Conservation (phyloP, 2,113 vertebrate species). For the Vulpes ferrilata region DNA sequence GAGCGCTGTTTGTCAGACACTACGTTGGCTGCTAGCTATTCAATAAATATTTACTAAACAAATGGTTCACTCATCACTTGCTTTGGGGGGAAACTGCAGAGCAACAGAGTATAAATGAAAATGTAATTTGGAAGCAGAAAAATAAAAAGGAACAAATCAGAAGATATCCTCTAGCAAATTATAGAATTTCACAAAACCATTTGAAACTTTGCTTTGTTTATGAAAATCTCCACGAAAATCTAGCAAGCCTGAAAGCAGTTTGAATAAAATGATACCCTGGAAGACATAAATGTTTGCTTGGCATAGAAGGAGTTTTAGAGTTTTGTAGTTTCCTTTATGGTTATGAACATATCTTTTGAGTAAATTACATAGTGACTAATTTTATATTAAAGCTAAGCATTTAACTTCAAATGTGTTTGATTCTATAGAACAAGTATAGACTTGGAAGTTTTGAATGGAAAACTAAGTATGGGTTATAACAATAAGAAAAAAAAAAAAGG, state of each 20-base stretch:
- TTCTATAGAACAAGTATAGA: constrained; percentile 48
- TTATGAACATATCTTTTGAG: not conserved
- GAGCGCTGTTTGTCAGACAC: not conserved
- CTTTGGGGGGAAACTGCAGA: not conserved
- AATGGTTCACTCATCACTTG: constrained; percentile 3
- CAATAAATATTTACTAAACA: constrained; percentile 61
- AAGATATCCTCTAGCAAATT: constrained; percentile 47
- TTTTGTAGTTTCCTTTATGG: constrained; percentile 38
- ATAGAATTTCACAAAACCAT: constrained; percentile 45
- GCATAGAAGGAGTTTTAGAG: not conserved
- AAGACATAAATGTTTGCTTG: constrained; percentile 50
- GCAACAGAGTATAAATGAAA: not conserved
- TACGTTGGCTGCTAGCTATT: not conserved
- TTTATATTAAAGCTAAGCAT: constrained; percentile 55
- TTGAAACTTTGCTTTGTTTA: constrained; percentile 41
- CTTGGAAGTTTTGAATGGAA: constrained; percentile 27
- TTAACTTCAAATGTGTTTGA: constrained; percentile 47
- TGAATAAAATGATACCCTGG: constrained; percentile 49
- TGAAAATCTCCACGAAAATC: constrained; percentile 45
- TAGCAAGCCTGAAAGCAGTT: constrained; percentile 44
- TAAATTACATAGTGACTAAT: constrained; percentile 59
- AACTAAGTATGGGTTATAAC: constrained; percentile 22
- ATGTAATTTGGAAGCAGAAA: constrained; percentile 55
- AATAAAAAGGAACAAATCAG: constrained; percentile 6
- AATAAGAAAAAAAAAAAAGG: constrained; percentile 11